Conservation (phyloP, 2,797 vertebrate species). For the Pseudomugil tenellus region DNA sequence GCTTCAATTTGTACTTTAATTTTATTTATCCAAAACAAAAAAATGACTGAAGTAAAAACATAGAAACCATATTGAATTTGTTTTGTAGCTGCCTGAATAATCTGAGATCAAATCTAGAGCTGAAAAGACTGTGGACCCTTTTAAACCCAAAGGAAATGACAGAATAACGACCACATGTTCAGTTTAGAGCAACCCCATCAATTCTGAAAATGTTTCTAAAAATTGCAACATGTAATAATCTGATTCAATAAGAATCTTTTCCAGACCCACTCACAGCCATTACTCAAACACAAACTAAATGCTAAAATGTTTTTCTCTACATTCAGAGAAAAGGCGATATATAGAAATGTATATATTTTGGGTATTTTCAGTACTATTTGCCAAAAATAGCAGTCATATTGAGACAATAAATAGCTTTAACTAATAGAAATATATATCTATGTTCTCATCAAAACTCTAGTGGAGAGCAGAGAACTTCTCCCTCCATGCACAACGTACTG, state of each 20-base stretch:
- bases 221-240: conserved; percentile 2
- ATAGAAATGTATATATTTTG: background rate
- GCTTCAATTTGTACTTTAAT: background rate
- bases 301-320: background rate
- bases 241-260: background rate
- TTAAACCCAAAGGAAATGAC: background rate
- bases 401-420: conserved; percentile 7
- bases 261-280: background rate
- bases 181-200: conserved; percentile 17
- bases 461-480: background rate
- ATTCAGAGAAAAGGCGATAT: conserved; percentile 1
- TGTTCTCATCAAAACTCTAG: background rate
- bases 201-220: conserved; percentile 3
- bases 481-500: background rate
- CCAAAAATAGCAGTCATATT: background rate
- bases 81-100: conserved; percentile 49
- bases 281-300: background rate
- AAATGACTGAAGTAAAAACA: background rate
- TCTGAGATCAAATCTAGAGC: conserved; percentile 22
- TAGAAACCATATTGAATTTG: conserved; percentile 4
- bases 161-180: conserved; percentile 14
- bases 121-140: conserved; percentile 8
- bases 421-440: background rate
- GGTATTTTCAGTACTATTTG: background rate
- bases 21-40: conserved; percentile 7